Base-by-base conservation (phyloP, 2,797 vertebrate genomes). In the Perodicticus potto region DNA sequence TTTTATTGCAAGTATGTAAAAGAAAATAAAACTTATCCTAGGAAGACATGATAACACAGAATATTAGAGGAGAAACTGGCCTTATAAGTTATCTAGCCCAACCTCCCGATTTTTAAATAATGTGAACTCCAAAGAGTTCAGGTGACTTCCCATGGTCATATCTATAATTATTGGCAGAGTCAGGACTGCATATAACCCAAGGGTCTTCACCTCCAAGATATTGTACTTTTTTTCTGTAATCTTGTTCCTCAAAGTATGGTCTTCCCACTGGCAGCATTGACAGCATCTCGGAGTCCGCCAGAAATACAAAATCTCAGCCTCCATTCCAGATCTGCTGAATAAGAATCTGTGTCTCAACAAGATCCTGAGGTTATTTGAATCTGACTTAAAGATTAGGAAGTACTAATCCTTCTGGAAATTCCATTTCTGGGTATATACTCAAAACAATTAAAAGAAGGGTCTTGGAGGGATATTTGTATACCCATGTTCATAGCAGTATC, bases 21-120 rank as follows among this genome's bases (percentile, higher is more conserved):
- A 94, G 34, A 94, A 86, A 91, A 76, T 83, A 90, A 89, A 72
- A 96, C 25, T 22, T 69, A 83, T 7, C 23, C 2, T 63, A 73
- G 43, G 40, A 32, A 93, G 34, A 94, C 34, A 57, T 32, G 20
- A 73, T 3, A 61, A 23, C 13, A 70, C 34, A 83, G 43, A 87
- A 11, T 70, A 81, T 80, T 67, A 80, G 11, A 70, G 49, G 67
- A 91, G 10, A 25, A 67, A 83, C 91, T 57, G 14, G 43, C 12
- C 74, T 81, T 13, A 10, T 27, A 94, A 61, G n/a, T 53, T 49
- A 82, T 67, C 53, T 57, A 59, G 10, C 11, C 11, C 23, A 90
- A 63, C 20, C 1, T 76, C 27, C 14, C 77, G 32, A 17, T 67
- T 85, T 89, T 73, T 8, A 90, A 96, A 90, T 83, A 37, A 22